Evolutionary conservation across 1,140 invertebrate genomes (phyloP).

Genomic region (Trigoniulus corallinus): DNA sequence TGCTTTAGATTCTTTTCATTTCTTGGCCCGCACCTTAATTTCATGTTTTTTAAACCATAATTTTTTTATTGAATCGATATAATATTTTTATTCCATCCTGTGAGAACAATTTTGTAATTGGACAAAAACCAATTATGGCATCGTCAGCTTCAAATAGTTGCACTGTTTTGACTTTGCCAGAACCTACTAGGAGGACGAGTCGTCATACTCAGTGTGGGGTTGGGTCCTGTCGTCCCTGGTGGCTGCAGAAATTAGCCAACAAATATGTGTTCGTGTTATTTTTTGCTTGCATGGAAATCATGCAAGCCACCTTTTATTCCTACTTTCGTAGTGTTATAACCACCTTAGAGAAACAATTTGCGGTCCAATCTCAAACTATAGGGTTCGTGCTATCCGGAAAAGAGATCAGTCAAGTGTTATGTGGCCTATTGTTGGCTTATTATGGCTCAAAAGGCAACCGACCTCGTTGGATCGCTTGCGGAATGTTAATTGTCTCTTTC

Average conservation of each 20-base stretch:
- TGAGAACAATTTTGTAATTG: too few species aligned
- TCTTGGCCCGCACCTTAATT: too few species aligned
- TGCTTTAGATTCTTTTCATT: too few species aligned
- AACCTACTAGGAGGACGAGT: too few species aligned
- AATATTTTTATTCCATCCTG: too few species aligned
- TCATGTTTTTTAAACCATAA: too few species aligned
- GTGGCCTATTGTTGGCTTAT: conserved; percentile 38
- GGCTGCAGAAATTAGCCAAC: conserved; percentile 49
- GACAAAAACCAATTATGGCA: too few species aligned
- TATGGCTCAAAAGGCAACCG: conserved; percentile 39
- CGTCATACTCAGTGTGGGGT: conserved; percentile 33
- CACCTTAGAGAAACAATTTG: conserved; percentile 62
- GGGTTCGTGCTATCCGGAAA: conserved; percentile 45
- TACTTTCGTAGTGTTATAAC: conserved; percentile 62
- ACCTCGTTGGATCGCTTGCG: conserved; percentile 44
- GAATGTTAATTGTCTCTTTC: conserved; percentile 35
- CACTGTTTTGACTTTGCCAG: too few species aligned
- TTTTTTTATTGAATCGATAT: too few species aligned
- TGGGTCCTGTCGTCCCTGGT: conserved; percentile 38
- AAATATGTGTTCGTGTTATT: conserved; percentile 54
- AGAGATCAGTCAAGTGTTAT: conserved; percentile 47
- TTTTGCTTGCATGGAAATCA: conserved; percentile 51
- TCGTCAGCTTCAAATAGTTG: too few species aligned
- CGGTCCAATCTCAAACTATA: conserved; percentile 29
- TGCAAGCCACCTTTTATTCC: conserved; percentile 53